Percentiles rank a stretch among this genome's conserved stretches.
Evolutionary conservation across 2,797 vertebrate species (phyloP).

Genomic region (Spheniscus humboldti): DNA sequence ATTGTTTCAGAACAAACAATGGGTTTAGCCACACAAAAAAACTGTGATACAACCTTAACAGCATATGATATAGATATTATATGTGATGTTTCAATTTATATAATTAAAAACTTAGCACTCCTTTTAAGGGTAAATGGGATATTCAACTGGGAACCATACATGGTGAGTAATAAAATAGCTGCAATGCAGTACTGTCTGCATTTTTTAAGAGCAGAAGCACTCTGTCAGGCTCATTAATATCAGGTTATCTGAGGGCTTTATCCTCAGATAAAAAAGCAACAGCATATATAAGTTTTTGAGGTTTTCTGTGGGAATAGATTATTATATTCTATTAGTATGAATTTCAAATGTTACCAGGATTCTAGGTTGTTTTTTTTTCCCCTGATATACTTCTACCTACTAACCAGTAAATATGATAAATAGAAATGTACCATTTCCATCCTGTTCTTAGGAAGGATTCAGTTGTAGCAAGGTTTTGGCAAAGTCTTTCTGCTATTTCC

Average conservation of each 20-base stretch:
- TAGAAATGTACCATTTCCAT: background rate
- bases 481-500: background rate
- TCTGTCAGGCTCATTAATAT: slow-evolving; percentile 49
- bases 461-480: background rate
- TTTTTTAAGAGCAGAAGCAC: slow-evolving; percentile 65
- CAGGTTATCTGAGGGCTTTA: slow-evolving; percentile 24
- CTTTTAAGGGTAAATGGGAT: slow-evolving; percentile 64
- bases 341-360: background rate
- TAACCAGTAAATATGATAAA: background rate
- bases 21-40: slow-evolving; percentile 58
- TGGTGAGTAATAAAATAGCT: slow-evolving; percentile 63
- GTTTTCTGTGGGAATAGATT: background rate
- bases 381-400: background rate
- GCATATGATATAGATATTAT: slow-evolving; percentile 57
- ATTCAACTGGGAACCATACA: slow-evolving; percentile 54
- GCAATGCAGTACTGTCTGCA: slow-evolving; percentile 62
- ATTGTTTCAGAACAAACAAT: slow-evolving; percentile 65
- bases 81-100: slow-evolving; percentile 72
- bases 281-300: background rate
- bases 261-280: background rate
- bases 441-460: background rate
- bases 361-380: background rate
- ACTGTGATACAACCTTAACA: slow-evolving; percentile 48
- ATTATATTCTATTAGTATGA: background rate
- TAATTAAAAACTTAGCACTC: slow-evolving; percentile 73